phyloP scores from a whole-genome alignment of 2,888 invertebrate genomes.

The Trissolcus japonicus region DNA sequence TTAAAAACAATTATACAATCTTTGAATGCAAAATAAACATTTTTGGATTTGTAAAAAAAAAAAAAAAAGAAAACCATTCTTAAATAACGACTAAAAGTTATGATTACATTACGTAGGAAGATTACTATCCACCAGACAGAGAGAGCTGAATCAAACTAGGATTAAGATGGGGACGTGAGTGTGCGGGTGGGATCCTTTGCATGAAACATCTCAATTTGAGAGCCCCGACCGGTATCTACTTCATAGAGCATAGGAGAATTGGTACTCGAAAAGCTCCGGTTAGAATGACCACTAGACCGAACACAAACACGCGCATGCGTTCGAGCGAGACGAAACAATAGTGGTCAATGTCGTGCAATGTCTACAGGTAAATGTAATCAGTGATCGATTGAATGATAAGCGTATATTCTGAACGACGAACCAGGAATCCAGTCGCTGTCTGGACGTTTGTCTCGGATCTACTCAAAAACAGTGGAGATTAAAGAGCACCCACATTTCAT shows the following conservation, averaged over 20 bases:
- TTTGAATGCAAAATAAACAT: too few species aligned
- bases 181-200: constrained; percentile 29
- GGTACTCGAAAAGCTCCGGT: constrained; percentile 63
- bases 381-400: constrained; percentile 68
- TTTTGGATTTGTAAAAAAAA: too few species aligned
- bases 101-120: too few species aligned
- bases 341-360: constrained; percentile 57
- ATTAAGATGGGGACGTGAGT: too few species aligned
- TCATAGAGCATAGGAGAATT: constrained; percentile 60
- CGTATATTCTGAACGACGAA: constrained; percentile 34
- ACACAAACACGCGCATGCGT: constrained; percentile 44
- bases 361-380: constrained; percentile 71
- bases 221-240: constrained; percentile 51
- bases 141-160: too few species aligned
- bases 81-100: too few species aligned
- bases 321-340: constrained; percentile 52
- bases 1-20: too few species aligned
- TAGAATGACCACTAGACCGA: constrained; percentile 60
- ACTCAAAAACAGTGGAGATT: constrained; percentile 1
- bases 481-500: neutral
- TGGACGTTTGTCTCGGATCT: constrained; percentile 5
- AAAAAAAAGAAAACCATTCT: too few species aligned
- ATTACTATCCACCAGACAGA: neutral
- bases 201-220: constrained; percentile 37
- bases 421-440: constrained; percentile 4